Percentiles rank a stretch among this genome's conserved stretches.
These are phyloP conservation scores for Archips crataeganus DNA, from an alignment of 2,888 invertebrate genomes.

Conservation along the genomic window DNA sequence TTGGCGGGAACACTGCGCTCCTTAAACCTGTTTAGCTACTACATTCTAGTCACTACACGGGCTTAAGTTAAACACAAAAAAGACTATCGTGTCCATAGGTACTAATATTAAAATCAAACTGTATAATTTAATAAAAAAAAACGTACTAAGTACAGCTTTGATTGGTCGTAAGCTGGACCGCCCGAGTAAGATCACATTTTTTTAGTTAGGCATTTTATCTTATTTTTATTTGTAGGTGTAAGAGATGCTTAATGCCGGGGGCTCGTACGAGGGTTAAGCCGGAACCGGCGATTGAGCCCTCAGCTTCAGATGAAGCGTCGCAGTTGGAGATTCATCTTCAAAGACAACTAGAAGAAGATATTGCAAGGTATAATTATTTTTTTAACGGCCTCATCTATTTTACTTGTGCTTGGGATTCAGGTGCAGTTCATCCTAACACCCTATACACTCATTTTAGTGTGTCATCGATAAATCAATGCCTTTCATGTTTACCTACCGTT, in stretches of 20 bases:
- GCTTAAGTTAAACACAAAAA: no score
- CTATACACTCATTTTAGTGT: background rate
- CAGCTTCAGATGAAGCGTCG: conserved; percentile 69
- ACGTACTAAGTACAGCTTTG: no score
- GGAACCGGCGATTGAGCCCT: conserved; percentile 66
- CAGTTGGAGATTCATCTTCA: conserved; percentile 70
- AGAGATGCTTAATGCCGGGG: conserved; percentile 81
- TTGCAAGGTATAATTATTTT: conserved; percentile 65
- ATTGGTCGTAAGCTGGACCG: background rate
- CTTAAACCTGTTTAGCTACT: no score
- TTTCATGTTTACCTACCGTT: background rate
- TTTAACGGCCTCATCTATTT: background rate
- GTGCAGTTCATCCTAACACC: conserved; percentile 16
- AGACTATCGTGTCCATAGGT: no score
- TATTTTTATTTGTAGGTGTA: conserved; percentile 52
- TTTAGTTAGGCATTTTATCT: background rate
- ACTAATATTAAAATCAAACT: no score
- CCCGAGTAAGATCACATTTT: background rate
- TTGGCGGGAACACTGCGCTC: no score
- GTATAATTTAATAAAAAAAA: no score
- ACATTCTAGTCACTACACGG: no score
- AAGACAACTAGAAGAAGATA: conserved; percentile 75
- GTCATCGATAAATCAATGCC: background rate
- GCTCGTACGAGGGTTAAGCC: conserved; percentile 67
- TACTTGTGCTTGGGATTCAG: conserved; percentile 21